Conservation (phyloP, 2,888 invertebrate species). For the Diaperis boleti region DNA sequence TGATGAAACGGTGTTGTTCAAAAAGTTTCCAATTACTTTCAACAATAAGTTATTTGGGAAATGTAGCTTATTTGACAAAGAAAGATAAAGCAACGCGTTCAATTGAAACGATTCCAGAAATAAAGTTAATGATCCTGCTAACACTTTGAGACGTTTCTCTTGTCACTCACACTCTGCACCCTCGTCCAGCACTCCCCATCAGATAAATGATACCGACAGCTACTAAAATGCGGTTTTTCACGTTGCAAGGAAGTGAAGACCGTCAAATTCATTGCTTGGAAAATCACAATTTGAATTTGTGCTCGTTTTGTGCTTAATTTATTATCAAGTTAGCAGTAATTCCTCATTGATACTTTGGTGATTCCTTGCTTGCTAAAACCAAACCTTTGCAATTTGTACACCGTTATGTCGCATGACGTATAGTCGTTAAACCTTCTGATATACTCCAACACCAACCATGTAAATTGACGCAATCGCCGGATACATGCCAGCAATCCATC, state of each 20-base stretch:
- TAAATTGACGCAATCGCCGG: constrained; percentile 47
- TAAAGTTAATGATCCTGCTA: constrained; percentile 55
- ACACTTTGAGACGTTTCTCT: constrained; percentile 57
- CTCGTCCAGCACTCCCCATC: constrained; percentile 37
- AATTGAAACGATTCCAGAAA: constrained; percentile 49
- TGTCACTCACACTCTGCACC: constrained; percentile 51
- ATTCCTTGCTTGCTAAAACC: too few relatives aligned
- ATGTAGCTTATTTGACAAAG: constrained; percentile 29
- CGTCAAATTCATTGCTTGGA: constrained; percentile 7
- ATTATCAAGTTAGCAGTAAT: not conserved
- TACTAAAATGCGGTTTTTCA: constrained; percentile 42
- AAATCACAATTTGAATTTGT: not conserved
- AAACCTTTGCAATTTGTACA: too few relatives aligned
- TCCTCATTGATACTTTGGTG: not conserved
- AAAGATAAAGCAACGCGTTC: constrained; percentile 43
- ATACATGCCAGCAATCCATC: constrained; percentile 47
- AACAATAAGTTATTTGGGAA: constrained; percentile 33
- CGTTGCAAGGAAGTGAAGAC: constrained; percentile 27
- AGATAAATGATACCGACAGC: constrained; percentile 47
- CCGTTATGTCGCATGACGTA: constrained; percentile 34
- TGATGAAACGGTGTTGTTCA: constrained; percentile 15
- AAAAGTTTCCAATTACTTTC: constrained; percentile 31
- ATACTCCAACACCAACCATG: constrained; percentile 21
- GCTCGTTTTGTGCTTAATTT: not conserved
- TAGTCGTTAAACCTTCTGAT: constrained; percentile 28